Evolutionary conservation across 2,797 vertebrate species (phyloP).

Genomic region (Paramormyrops hopkinsi): DNA sequence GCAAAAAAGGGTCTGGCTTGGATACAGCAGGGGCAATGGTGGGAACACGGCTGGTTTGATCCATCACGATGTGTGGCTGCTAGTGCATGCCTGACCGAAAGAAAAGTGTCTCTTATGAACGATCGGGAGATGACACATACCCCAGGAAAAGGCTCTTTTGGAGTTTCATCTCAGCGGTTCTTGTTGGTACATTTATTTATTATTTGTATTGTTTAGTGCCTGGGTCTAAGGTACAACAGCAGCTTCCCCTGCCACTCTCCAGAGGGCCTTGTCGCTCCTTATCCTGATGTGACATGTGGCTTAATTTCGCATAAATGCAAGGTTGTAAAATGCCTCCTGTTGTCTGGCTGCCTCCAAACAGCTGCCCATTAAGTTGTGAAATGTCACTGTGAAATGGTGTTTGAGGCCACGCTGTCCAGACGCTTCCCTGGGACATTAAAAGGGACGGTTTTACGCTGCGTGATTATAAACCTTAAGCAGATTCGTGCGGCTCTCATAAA

Average conservation of each 20-base stretch:
- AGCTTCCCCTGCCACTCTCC: neutral
- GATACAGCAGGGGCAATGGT: neutral
- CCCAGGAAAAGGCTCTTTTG: neutral
- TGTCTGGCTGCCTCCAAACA: constrained; percentile 39
- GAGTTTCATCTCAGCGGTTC: neutral
- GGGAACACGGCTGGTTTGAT: neutral
- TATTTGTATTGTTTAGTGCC: neutral
- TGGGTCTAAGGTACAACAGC: neutral
- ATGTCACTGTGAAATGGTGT: constrained; percentile 43
- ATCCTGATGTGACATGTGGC: neutral
- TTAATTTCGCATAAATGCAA: neutral
- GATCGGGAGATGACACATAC: neutral
- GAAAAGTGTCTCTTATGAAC: neutral
- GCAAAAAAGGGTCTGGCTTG: neutral
- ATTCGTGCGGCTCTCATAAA: constrained; percentile 44
- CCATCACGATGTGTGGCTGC: neutral
- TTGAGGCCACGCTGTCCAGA: constrained; percentile 23
- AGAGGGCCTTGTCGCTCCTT: neutral
- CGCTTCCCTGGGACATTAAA: constrained; percentile 47
- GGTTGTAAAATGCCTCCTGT: neutral
- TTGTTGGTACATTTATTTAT: neutral
- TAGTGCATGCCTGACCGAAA: neutral
- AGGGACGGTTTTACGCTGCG: constrained; percentile 30
- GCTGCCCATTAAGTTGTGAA: constrained; percentile 58
- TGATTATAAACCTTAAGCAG: constrained; percentile 47